Conservation (phyloP, 1,140 invertebrate species). For the Drosophila kanapiae region DNA sequence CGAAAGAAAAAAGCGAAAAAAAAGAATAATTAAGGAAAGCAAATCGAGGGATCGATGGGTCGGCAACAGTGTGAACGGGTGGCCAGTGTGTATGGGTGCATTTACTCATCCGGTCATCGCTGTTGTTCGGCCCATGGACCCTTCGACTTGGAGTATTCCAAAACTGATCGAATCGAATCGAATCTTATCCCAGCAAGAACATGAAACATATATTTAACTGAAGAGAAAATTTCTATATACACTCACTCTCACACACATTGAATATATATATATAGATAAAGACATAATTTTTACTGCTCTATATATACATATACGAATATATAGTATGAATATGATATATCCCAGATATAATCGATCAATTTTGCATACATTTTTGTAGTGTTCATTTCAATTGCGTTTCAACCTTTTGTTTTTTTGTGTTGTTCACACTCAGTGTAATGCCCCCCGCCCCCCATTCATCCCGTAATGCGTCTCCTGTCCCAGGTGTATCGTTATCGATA, state of each 20-base stretch:
- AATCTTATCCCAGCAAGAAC: slow-evolving; percentile 53
- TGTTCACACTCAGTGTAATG: slow-evolving; percentile 54
- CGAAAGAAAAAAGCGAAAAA: slow-evolving; percentile 8
- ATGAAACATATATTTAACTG: slow-evolving; percentile 40
- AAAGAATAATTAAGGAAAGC: slow-evolving; percentile 14
- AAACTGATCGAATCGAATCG: slow-evolving; percentile 28
- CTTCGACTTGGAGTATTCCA: background rate
- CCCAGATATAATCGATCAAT: slow-evolving; percentile 50
- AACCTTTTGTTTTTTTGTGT: slow-evolving; percentile 26
- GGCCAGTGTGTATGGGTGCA: background rate
- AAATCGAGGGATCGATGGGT: slow-evolving; percentile 40
- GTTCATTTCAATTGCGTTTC: slow-evolving; percentile 68
- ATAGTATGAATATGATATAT: slow-evolving; percentile 52
- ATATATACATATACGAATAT: slow-evolving; percentile 53
- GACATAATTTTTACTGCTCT: slow-evolving; percentile 68
- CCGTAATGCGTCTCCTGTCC: slow-evolving; percentile 12
- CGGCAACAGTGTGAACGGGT: background rate
- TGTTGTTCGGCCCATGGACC: slow-evolving; percentile 9
- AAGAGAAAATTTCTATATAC: slow-evolving; percentile 43
- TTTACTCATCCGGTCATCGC: background rate
- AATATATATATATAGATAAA: slow-evolving; percentile 49
- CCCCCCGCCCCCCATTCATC: background rate
- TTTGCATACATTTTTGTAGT: slow-evolving; percentile 82
- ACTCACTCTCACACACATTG: slow-evolving; percentile 38
- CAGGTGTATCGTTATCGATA: slow-evolving; percentile 19